Evolutionary conservation across 2,113 vertebrate genomes (phyloP), one percentile per base, ranked within the genome.

Genomic region (Isichthys henryi): DNA sequence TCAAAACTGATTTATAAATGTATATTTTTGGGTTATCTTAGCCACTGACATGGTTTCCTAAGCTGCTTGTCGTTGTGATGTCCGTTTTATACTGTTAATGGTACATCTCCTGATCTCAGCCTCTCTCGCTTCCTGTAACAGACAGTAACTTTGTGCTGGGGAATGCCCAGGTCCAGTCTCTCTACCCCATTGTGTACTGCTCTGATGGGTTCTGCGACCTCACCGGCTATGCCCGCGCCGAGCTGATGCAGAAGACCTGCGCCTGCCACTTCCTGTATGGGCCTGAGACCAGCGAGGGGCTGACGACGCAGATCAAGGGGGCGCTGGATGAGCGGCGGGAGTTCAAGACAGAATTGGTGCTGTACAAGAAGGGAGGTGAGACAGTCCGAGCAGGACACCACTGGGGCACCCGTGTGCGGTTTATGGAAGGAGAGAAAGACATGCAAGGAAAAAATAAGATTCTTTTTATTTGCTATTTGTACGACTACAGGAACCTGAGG

Each of bases 181-280:
- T 98, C 88, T 99, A 97, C 94, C 98, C 98, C 91, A 98, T 99
- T 0, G 98, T 99, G 82, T 99, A 99, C 95, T 99, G 98, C 94
- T 99, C 98, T 0, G 98, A 99, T 2, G 98, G 98, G 91, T 99
- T 99, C 95, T 99, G 98, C 0, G 98, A 99, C 90, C 96, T 99
- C 92, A 99, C 98, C 0, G 98, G 98, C 92, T 99, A 97, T 58
- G 95, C 95, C 2, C 96, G 98, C 90, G 98, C 97, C 0, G 98
- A 99, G 94, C 97, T 99, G 94, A 99, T 99, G 98, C 98, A 99
- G 96, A 98, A 99, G 94, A 99, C 97, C 92, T 99, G 98, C 93
- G 97, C 96, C 94, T 99, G 98, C 93, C 97, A 93, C 66, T 70
- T 70, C n/a, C 62, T 70, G 3, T 70, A 70, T 1, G 62, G 62